Evolutionary conservation across 2,113 vertebrate genomes (phyloP), one percentile per base, ranked within the genome.

Genomic region (Monopterus albus): DNA sequence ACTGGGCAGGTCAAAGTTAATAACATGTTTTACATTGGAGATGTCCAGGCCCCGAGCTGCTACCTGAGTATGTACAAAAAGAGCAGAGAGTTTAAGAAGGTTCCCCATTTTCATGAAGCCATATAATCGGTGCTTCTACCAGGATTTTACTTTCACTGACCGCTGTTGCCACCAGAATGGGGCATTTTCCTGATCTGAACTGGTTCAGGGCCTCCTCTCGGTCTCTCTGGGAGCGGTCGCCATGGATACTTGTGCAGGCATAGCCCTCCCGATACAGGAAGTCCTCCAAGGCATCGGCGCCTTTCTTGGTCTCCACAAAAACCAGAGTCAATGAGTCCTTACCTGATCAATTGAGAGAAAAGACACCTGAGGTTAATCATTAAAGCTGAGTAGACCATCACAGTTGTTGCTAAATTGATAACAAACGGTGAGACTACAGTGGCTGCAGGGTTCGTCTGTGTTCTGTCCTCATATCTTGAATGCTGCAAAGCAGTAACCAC

Each of bases 261-360:
- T 98, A 98, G 17, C 97, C 97, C 84, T 99, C 98, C 3, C 94
- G 94, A 69, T 96, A 98, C 53, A 99, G 83, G 92, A 99, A 99
- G 90, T 98, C 95, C 76, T 99, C 98, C 38, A 99, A 86, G 68
- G 96, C 94, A 59, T 99, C 98, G 0, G 98, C 98, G 3, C 97
- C 97, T 74, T 98, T 98, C 88, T 99, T 99, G 67, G 98, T 99
- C 90, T 99, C 98, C 92, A 99, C 98, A 0, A 99, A 99, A 61
- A 99, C 98, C 87, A 99, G 85, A 4, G 97, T 99, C 87, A 98
- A 78, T 2, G 96, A 99, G 81, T 99, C 96, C 76, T 98, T 96
- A 28, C 97, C 98, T 99, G 75, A n/a, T 13, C 14, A 57, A 36
- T 10, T 75, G 33, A 36, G 29, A 67, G 45, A 51, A 33, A 42